Evolutionary conservation across 2,888 invertebrate species (phyloP).

Genomic region (Slavum lentiscoides): DNA sequence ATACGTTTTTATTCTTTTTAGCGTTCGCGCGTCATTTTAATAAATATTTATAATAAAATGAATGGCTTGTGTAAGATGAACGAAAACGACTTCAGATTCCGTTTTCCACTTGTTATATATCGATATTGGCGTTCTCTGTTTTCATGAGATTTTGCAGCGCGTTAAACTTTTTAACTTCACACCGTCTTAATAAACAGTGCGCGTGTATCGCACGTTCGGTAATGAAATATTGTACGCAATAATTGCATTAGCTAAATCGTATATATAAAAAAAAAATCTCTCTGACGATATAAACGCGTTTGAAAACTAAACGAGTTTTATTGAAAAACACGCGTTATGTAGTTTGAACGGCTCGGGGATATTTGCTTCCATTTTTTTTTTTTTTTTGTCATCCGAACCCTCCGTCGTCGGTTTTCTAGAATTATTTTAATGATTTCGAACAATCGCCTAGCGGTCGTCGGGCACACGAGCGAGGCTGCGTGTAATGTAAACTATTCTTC

Average conservation of each 20-base stretch:
- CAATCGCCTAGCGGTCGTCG: neutral
- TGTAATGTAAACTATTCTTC: neutral
- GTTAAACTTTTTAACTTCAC: too few relatives aligned
- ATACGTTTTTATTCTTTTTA: neutral
- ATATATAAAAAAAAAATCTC: too few relatives aligned
- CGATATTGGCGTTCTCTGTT: too few relatives aligned
- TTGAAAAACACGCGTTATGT: neutral
- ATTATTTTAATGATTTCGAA: slow-evolving; percentile 11
- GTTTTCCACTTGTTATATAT: neutral
- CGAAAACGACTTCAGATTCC: neutral
- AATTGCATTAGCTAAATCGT: too few relatives aligned
- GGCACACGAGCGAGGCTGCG: neutral
- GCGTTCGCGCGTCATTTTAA: neutral
- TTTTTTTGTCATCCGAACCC: neutral
- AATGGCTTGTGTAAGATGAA: too few relatives aligned
- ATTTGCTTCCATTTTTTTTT: neutral
- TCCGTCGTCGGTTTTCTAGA: neutral
- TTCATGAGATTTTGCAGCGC: too few relatives aligned
- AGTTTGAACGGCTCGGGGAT: neutral
- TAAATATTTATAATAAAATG: neutral
- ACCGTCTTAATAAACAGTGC: too few relatives aligned
- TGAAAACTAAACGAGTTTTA: slow-evolving; percentile 9
- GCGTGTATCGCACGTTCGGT: too few relatives aligned
- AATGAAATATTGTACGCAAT: too few relatives aligned
- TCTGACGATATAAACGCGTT: neutral